Conservation (phyloP, 2,888 invertebrate species). For the Abrostola triplasia region DNA sequence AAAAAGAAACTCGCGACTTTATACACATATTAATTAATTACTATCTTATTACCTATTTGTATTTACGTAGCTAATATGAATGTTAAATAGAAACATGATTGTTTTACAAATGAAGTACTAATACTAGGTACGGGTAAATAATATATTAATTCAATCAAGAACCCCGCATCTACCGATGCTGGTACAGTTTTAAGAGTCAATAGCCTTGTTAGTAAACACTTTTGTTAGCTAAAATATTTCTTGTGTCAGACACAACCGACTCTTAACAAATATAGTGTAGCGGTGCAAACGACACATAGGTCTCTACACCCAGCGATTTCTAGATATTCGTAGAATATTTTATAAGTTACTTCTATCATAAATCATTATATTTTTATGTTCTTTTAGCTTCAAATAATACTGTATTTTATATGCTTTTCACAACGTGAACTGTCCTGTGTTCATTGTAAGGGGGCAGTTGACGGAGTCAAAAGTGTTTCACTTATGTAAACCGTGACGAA, state of each 20-base stretch:
- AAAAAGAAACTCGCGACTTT: too few species aligned
- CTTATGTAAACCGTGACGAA: neutral
- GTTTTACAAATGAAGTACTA: too few species aligned
- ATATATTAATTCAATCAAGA: conserved; percentile 11
- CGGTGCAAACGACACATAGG: conserved; percentile 1
- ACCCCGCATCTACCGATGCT: conserved; percentile 20
- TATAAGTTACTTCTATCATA: neutral
- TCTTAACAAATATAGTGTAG: neutral
- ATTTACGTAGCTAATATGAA: too few species aligned
- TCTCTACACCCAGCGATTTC: conserved; percentile 2
- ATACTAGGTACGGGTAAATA: neutral
- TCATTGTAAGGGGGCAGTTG: too few species aligned
- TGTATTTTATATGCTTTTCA: too few species aligned
- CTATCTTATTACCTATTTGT: too few species aligned
- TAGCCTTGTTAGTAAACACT: conserved; percentile 34
- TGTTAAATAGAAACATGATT: too few species aligned
- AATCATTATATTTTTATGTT: too few species aligned
- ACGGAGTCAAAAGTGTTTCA: conserved; percentile 1
- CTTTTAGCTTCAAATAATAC: too few species aligned
- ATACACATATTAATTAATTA: too few species aligned
- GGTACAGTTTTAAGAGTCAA: conserved; percentile 38
- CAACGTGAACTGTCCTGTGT: too few species aligned
- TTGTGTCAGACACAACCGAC: conserved; percentile 7
- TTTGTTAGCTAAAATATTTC: conserved; percentile 28
- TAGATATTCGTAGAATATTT: conserved; percentile 2